Conservation (phyloP, 2,797 vertebrate genomes). For the Falco concolor region DNA sequence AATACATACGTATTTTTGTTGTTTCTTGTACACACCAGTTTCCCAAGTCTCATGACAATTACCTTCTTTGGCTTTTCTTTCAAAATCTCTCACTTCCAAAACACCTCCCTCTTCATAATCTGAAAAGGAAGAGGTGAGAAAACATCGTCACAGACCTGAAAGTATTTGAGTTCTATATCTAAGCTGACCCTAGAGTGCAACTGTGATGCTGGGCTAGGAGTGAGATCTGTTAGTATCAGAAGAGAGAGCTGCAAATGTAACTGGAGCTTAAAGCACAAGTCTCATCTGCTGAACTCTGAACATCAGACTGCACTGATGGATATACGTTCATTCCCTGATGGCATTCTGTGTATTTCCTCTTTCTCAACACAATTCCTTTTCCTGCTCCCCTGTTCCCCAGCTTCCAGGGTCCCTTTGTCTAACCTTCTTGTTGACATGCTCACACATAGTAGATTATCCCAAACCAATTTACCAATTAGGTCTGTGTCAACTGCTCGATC, state of each 20-base stretch:
- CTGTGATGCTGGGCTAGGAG: not conserved
- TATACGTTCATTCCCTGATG: not conserved
- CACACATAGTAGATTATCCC: not conserved
- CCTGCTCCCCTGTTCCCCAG: not conserved
- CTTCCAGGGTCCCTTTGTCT: not conserved
- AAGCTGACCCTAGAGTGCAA: not conserved
- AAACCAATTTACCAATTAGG: conserved; percentile 85
- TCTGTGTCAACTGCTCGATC: conserved; percentile 91
- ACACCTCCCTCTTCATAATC: conserved; percentile 86
- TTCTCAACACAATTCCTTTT: not conserved
- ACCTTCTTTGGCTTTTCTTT: conserved; percentile 97
- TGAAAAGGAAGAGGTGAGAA: conserved; percentile 69
- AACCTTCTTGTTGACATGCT: not conserved
- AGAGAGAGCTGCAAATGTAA: not conserved
- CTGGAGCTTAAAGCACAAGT: not conserved
- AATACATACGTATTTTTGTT: not conserved
- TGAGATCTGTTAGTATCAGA: not conserved
- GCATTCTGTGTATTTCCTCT: not conserved
- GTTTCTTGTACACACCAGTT: not conserved
- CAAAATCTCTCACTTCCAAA: conserved; percentile 91
- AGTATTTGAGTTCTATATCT: not conserved
- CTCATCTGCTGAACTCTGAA: not conserved
- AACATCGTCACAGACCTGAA: not conserved
- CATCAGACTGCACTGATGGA: not conserved
- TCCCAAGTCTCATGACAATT: conserved; percentile 47